Evolutionary conservation across 2,113 vertebrate genomes (phyloP), one percentile per base, ranked within the genome.

Genomic region (Trogon melanurus): DNA sequence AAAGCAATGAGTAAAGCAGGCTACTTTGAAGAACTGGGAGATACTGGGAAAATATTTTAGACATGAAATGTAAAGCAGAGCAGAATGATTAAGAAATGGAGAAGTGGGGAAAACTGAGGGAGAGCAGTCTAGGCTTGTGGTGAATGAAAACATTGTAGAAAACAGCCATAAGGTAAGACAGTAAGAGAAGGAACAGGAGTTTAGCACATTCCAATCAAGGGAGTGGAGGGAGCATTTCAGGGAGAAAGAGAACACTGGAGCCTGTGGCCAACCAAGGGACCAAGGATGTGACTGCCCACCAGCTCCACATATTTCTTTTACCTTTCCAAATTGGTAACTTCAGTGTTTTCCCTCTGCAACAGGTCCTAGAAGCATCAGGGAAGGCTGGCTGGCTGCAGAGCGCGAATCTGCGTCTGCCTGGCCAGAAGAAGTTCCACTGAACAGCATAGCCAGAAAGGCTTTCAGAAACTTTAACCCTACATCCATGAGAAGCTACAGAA

Each of bases 401-500:
- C 1, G 1, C 62, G 29, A 48, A 3, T 15, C 38, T 0, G 0
- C 60, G 41, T 13, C n/a, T 79, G 47, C 32, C 26, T 1, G 6
- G 34, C 14, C 83, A 91, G 58, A 29, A 36, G 1, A 6, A 53
- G 13, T 18, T 20, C 48, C 3, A 2, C 30, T 50, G 67, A 76
- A 34, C 19, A 66, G 41, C 74, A 27, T 5, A 66, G 47, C 11
- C 18, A 23, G 47, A 82, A 60, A 41, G 23, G 27, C 62, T 79
- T 75, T 45, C 86, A 62, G 47, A 36, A 88, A 78, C 60, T 66
- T 48, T 56, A 70, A 26, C n/a, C 69, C 47, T 69, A 32, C 12
- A 34, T 16, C 47, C 57, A 71, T 10, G 13, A 64, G 22, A 58
- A 86, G 51, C 65, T 70, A 41, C 4, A 53, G 74, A 48, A 71